Conservation (phyloP, 2,797 vertebrate genomes). For the Chrysocyon brachyurus region DNA sequence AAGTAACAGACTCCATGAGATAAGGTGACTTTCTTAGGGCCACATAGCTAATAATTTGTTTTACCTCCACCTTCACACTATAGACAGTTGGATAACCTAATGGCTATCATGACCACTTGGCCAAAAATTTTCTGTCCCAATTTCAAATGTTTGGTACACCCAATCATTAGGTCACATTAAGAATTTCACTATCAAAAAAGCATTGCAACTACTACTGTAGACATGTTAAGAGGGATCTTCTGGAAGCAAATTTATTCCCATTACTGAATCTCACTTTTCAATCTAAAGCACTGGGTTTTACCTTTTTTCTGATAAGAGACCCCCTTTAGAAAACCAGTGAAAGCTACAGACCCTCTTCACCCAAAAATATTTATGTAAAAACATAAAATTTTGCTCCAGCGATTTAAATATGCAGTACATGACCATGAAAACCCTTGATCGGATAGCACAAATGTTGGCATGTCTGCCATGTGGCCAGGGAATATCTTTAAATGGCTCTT, state of each 20-base stretch:
- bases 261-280: conserved; percentile 9
- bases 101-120: background rate
- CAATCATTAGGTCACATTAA: background rate
- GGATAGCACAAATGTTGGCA: background rate
- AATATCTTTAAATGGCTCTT: conserved; percentile 12
- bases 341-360: background rate
- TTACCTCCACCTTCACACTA: background rate
- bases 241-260: background rate
- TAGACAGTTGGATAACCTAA: background rate
- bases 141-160: conserved; percentile 7
- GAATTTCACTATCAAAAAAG: background rate
- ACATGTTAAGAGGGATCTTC: background rate
- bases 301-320: background rate
- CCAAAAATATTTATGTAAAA: background rate
- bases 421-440: background rate
- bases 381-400: background rate
- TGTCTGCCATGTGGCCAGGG: background rate
- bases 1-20: background rate
- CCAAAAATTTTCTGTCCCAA: background rate
- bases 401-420: background rate
- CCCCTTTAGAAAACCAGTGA: background rate
- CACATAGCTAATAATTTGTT: background rate
- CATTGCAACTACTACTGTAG: background rate
- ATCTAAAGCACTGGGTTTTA: conserved; percentile 16
- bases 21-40: background rate